phyloP scores from a whole-genome alignment of 1,140 invertebrate species.

The Brachionus sp. region DNA sequence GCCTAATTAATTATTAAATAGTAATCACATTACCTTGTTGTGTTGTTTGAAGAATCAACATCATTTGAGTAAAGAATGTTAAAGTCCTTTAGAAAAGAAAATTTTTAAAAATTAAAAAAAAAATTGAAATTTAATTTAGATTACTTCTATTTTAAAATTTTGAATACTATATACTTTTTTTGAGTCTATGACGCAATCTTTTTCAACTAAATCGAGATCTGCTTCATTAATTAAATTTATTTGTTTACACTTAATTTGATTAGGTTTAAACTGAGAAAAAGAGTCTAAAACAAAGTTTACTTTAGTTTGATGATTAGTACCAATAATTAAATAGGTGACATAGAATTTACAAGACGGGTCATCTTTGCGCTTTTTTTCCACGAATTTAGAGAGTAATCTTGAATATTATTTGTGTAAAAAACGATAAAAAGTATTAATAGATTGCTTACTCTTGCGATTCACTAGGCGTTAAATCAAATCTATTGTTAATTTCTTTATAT shows the following conservation, averaged over 20 bases:
- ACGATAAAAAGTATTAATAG: neutral
- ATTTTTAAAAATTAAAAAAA: neutral
- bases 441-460: neutral
- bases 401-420: neutral
- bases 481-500: constrained; percentile 16
- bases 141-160: constrained; percentile 23
- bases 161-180: constrained; percentile 21
- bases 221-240: constrained; percentile 15
- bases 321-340: neutral
- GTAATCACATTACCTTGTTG: neutral
- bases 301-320: neutral
- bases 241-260: neutral
- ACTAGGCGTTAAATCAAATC: neutral
- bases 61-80: neutral
- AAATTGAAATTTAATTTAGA: neutral
- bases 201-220: neutral
- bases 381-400: neutral
- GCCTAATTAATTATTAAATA: neutral
- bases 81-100: neutral
- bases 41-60: neutral
- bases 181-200: neutral
- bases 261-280: neutral
- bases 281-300: neutral
- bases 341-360: neutral
- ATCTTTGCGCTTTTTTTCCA: constrained; percentile 18